Percentiles rank a stretch among this genome's conserved stretches.
phyloP scores from a whole-genome alignment of 1,140 invertebrate genomes.

The Berghia stephanieae region DNA sequence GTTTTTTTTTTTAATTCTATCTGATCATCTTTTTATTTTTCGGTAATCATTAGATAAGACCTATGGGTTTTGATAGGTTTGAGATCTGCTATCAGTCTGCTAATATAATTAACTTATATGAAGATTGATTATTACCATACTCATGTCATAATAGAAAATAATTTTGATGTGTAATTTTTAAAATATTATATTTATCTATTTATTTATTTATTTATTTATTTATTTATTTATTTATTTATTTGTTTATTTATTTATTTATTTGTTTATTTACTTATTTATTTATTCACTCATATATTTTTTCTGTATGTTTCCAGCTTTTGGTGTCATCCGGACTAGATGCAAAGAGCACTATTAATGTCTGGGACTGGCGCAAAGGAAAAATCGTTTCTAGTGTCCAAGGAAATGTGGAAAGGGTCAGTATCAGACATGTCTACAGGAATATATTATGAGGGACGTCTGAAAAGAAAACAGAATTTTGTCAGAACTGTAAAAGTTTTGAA shows the following conservation, averaged over 20 bases:
- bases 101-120: no score
- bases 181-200: background rate
- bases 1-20: no score
- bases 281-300: background rate
- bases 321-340: slow-evolving; percentile 64
- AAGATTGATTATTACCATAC: no score
- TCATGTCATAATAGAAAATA: background rate
- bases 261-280: background rate
- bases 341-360: slow-evolving; percentile 63
- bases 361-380: slow-evolving; percentile 67
- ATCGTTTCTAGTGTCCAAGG: slow-evolving; percentile 61
- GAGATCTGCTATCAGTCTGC: no score
- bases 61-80: no score
- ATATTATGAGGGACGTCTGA: no score
- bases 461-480: no score
- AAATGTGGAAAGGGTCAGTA: slow-evolving; percentile 60
- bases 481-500: no score
- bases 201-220: background rate
- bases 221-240: slow-evolving; percentile 5
- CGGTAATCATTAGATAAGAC: no score
- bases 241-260: background rate
- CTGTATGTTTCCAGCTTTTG: slow-evolving; percentile 50
- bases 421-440: no score
- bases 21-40: no score
- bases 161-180: slow-evolving; percentile 1